Evolutionary conservation across 2,113 vertebrate species (phyloP), one percentile per base, ranked within the genome.

Genomic region (Furnarius figulus): DNA sequence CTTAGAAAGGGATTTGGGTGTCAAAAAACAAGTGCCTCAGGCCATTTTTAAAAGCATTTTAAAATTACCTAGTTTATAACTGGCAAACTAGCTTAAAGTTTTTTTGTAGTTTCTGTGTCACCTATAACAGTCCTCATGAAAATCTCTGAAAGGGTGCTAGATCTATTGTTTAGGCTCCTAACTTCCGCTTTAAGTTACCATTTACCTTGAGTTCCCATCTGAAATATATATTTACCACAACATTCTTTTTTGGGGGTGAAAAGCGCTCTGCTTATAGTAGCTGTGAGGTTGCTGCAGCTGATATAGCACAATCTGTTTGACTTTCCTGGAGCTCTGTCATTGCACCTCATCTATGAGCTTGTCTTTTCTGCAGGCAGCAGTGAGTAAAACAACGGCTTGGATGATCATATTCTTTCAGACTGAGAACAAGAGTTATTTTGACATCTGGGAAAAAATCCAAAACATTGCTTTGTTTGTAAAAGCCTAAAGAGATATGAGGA

Each of bases 61-160:
- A 4, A 47, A 78, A 49, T 15, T 3, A 10, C 27, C 5, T 67
- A 5, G 3, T 56, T 77, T 81, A 35, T 9, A 66, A 2, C 53
- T 28, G 12, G 16, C 33, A 25, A 4, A 31, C 6, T 5, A 37
- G 1, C 0, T 3, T 50, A 12, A 55, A 0, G 1, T 47, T 63
- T 88, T 88, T 24, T 8, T 44, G 20, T 31, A 30, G 3, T 14
- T 37, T 67, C 27, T 40, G 12, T 56, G 31, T 14, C 21, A n/a
- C 55, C 76, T 76, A 40, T 21, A 44, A 5, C 10, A 75, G 5
- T 5, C 2, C 2, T 3, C 21, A 4, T 55, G 25, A 58, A 8
- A 37, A 35, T 61, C 4, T 73, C 30, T 33, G 53, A 61, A 83
- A 42, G 19, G 5, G 4, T 63, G 10, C 0, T 42, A 79, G 67